A percentile compares a stretch with the other conserved stretches of the same genome.
phyloP scores from a whole-genome alignment of 2,888 invertebrate genomes.

The Frankliniella fusca region DNA sequence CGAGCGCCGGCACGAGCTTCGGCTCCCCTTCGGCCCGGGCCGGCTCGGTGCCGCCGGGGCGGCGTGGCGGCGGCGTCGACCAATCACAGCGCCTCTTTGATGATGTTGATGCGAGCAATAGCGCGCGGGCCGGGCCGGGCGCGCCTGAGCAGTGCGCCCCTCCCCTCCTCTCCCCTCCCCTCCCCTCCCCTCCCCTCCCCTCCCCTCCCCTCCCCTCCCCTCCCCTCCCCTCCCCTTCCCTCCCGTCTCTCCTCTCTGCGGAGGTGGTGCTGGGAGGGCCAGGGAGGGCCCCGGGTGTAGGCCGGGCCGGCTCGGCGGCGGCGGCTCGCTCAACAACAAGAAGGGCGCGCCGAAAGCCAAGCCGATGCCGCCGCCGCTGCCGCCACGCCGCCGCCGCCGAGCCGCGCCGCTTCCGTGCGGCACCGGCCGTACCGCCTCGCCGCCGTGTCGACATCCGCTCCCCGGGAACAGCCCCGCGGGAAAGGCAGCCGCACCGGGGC shows the following conservation, averaged over 20 bases:
- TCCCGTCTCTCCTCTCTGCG: not conserved
- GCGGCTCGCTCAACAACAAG: conserved; percentile 28
- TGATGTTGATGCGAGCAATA: conserved; percentile 36
- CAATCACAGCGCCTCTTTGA: conserved; percentile 41
- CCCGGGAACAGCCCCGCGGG: too few species aligned
- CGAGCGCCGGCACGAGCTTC: conserved; percentile 35
- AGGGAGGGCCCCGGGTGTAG: not conserved
- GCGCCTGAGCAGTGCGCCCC: not conserved
- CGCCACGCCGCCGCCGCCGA: conserved; percentile 34
- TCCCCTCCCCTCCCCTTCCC: not conserved
- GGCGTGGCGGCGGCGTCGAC: conserved; percentile 37
- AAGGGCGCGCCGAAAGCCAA: conserved; percentile 40
- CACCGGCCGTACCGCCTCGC: conserved; percentile 28
- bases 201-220: too few species aligned
- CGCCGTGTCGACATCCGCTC: too few species aligned
- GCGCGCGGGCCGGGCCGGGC: conserved; percentile 20
- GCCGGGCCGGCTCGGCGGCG: conserved; percentile 28
- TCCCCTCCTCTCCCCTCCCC: not conserved
- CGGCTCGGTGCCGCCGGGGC: conserved; percentile 22
- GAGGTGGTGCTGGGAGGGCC: not conserved
- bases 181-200: not conserved
- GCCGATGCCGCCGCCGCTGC: conserved; percentile 39
- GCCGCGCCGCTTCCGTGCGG: conserved; percentile 34
- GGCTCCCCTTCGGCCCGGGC: conserved; percentile 33
- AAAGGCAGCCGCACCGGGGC: too few species aligned